Conservation (phyloP, 2,888 invertebrate genomes). For the Ectemnius cavifrons region DNA sequence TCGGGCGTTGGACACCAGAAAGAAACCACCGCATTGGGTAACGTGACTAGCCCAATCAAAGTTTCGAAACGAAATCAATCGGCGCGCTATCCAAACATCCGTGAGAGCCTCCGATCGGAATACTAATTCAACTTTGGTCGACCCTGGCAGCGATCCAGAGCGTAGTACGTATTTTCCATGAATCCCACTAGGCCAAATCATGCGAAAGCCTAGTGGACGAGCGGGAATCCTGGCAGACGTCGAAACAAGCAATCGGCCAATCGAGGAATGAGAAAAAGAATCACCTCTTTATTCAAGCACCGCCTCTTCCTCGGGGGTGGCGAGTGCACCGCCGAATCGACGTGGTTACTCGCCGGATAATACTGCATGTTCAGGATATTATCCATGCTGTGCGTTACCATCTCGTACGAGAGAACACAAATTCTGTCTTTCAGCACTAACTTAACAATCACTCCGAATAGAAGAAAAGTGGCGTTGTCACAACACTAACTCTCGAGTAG, state of each 20-base stretch:
- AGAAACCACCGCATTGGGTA: no score
- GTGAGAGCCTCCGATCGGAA: conserved; percentile 6
- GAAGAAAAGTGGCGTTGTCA: conserved; percentile 3
- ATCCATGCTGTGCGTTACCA: conserved; percentile 77
- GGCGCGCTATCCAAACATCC: conserved; percentile 4
- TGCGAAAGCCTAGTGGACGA: conserved; percentile 7
- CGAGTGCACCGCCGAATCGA: conserved; percentile 65
- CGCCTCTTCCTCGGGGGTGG: conserved; percentile 70
- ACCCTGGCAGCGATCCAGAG: conserved; percentile 30
- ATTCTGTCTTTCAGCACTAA: background rate
- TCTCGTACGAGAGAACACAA: conserved; percentile 39
- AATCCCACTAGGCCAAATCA: conserved; percentile 25
- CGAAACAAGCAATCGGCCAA: background rate
- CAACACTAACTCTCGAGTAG: background rate
- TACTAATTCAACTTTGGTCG: background rate
- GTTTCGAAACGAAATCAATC: no score
- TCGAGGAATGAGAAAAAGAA: conserved; percentile 2
- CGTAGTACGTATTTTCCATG: conserved; percentile 9
- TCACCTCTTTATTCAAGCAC: conserved; percentile 75
- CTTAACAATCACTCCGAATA: background rate
- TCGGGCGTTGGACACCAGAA: no score
- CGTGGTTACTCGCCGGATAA: conserved; percentile 66
- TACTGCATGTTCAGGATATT: conserved; percentile 76
- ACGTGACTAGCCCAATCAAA: no score
- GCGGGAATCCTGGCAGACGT: background rate